These are phyloP conservation scores for Acleris holmiana DNA, from an alignment of 2,888 invertebrate species.

Conservation along the genomic window DNA sequence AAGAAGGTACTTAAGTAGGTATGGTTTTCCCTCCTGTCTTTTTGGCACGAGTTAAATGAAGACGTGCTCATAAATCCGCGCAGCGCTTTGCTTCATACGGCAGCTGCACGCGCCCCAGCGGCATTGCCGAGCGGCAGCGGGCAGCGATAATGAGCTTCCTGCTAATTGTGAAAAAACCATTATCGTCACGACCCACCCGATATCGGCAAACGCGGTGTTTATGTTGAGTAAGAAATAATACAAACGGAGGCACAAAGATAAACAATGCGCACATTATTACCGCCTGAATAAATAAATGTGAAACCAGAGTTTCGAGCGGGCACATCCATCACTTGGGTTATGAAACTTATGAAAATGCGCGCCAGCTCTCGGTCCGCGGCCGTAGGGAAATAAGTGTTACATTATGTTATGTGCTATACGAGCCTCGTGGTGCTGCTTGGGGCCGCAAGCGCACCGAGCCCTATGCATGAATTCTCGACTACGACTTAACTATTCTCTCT, in stretches of 20 bases:
- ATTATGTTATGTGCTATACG: constrained; percentile 29
- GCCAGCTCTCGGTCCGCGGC: constrained; percentile 14
- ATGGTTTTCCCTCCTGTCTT: not conserved
- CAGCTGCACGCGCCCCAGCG: too few species aligned
- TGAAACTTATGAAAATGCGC: constrained; percentile 34
- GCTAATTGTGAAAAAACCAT: constrained; percentile 42
- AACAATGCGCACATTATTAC: constrained; percentile 33
- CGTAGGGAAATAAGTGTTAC: constrained; percentile 32
- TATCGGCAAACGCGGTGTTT: constrained; percentile 41
- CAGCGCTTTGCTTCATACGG: constrained; percentile 25
- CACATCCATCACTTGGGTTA: constrained; percentile 33
- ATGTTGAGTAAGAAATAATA: constrained; percentile 40
- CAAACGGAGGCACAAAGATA: constrained; percentile 22
- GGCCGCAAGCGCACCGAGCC: constrained; percentile 1
- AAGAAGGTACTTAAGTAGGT: not conserved
- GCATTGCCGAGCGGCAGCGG: constrained; percentile 35
- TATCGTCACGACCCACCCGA: constrained; percentile 36
- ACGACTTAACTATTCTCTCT: constrained; percentile 10
- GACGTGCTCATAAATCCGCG: constrained; percentile 28
- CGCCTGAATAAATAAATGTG: constrained; percentile 34
- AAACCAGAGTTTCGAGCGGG: constrained; percentile 25
- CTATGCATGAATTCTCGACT: constrained; percentile 20
- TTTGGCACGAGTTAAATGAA: constrained; percentile 17
- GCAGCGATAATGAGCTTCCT: constrained; percentile 40
- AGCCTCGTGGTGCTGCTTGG: constrained; percentile 6